phyloP scores from a whole-genome alignment of 2,797 vertebrate genomes.

The Arctocebus calabarensis region DNA sequence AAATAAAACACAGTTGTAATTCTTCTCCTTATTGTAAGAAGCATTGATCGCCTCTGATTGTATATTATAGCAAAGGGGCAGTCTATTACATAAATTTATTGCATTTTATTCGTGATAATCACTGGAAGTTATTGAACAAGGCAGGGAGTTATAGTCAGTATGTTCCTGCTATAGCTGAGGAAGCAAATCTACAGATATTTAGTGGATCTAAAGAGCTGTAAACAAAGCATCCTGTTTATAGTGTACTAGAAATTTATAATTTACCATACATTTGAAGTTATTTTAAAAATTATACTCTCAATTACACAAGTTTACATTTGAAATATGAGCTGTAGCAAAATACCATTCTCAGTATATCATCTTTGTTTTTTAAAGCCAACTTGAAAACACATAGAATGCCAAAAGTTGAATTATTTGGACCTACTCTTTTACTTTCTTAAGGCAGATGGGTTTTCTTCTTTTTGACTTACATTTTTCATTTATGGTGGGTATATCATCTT shows the following conservation, averaged over 20 bases:
- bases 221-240: constrained; percentile 86
- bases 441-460: constrained; percentile 67
- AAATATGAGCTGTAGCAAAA: constrained; percentile 76
- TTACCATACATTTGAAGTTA: constrained; percentile 74
- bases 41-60: constrained; percentile 89
- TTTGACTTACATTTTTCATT: constrained; percentile 68
- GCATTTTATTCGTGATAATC: constrained; percentile 90
- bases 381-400: constrained; percentile 64
- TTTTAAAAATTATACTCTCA: constrained; percentile 77
- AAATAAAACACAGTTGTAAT: constrained; percentile 88
- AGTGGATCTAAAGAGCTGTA: constrained; percentile 87
- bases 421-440: constrained; percentile 76
- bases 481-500: constrained; percentile 45
- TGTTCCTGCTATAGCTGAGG: constrained; percentile 87
- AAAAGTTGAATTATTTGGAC: constrained; percentile 57
- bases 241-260: constrained; percentile 83
- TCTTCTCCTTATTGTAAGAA: constrained; percentile 89
- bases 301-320: constrained; percentile 61
- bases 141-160: constrained; percentile 87
- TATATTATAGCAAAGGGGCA: constrained; percentile 90
- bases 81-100: constrained; percentile 91
- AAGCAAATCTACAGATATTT: constrained; percentile 89
- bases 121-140: constrained; percentile 91
- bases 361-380: constrained; percentile 64
- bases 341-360: background rate